Evolutionary conservation across 2,113 vertebrate species (phyloP).

Genomic region (Zeus faber): DNA sequence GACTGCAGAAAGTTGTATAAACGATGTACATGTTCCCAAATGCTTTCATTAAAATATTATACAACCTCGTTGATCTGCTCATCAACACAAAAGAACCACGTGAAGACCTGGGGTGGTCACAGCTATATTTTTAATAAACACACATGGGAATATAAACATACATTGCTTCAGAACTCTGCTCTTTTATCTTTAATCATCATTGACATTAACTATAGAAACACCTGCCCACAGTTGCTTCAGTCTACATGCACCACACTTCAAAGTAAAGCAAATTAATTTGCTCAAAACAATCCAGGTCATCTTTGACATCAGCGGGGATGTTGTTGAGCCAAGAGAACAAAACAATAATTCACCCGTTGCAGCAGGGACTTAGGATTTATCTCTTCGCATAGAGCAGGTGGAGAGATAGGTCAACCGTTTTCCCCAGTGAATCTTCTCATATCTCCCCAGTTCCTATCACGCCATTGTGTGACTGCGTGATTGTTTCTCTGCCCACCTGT

Average conservation of each 20-base stretch:
- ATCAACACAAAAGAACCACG: neutral
- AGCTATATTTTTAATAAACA: slow-evolving; percentile 41
- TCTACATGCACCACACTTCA: slow-evolving; percentile 45
- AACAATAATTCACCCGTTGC: slow-evolving; percentile 53
- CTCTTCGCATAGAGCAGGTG: slow-evolving; percentile 59
- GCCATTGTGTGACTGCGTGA: slow-evolving; percentile 1
- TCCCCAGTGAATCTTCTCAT: slow-evolving; percentile 60
- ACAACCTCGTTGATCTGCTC: slow-evolving; percentile 12
- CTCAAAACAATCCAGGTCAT: slow-evolving; percentile 58
- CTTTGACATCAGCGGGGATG: slow-evolving; percentile 57
- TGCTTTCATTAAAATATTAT: slow-evolving; percentile 1
- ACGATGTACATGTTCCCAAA: neutral
- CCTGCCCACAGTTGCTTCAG: slow-evolving; percentile 44
- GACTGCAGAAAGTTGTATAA: neutral
- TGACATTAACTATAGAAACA: slow-evolving; percentile 62
- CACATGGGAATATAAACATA: slow-evolving; percentile 31
- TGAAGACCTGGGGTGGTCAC: slow-evolving; percentile 35
- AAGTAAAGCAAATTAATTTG: slow-evolving; percentile 43
- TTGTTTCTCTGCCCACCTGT: slow-evolving; percentile 6
- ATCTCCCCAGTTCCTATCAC: slow-evolving; percentile 36
- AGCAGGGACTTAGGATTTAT: slow-evolving; percentile 55
- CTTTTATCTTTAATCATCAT: slow-evolving; percentile 56
- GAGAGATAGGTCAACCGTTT: slow-evolving; percentile 63
- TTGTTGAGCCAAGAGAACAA: slow-evolving; percentile 57
- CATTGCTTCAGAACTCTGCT: slow-evolving; percentile 31